phyloP scores from a whole-genome alignment of 2,888 invertebrate genomes.

The Melipona beecheii region DNA sequence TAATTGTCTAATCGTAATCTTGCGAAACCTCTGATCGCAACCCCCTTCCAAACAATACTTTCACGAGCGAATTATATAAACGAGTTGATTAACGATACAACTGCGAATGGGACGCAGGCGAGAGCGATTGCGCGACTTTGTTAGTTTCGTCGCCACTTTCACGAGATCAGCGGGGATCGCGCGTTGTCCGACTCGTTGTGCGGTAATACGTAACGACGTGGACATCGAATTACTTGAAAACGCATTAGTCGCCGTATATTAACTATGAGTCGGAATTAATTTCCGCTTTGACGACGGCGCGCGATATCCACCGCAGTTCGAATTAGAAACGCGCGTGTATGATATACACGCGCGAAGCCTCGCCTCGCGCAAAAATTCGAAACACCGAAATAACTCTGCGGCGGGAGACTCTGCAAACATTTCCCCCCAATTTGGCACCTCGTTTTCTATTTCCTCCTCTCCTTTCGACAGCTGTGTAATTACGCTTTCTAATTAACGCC shows the following conservation, averaged over 20 bases:
- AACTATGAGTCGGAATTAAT: conserved; percentile 59
- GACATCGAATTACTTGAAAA: conserved; percentile 56
- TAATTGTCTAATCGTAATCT: too few species aligned
- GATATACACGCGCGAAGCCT: not conserved
- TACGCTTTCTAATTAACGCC: not conserved
- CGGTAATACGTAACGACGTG: conserved; percentile 32
- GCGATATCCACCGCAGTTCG: conserved; percentile 5
- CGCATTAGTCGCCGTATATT: conserved; percentile 52
- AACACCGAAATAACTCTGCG: too few species aligned
- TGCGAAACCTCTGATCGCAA: too few species aligned
- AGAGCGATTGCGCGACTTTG: not conserved
- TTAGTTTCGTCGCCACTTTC: conserved; percentile 48
- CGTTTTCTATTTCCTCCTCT: not conserved
- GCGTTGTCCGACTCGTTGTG: conserved; percentile 19
- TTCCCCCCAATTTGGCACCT: not conserved
- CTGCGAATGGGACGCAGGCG: not conserved
- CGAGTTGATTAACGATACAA: not conserved
- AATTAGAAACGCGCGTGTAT: not conserved
- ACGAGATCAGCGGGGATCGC: not conserved
- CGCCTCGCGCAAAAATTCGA: not conserved
- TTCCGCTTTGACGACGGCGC: conserved; percentile 31
- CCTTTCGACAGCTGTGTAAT: not conserved
- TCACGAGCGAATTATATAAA: not conserved
- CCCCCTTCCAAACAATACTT: too few species aligned
- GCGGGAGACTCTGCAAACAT: not conserved